Evolutionary conservation across 2,888 invertebrate genomes (phyloP).

Genomic region (Morpho achilles): DNA sequence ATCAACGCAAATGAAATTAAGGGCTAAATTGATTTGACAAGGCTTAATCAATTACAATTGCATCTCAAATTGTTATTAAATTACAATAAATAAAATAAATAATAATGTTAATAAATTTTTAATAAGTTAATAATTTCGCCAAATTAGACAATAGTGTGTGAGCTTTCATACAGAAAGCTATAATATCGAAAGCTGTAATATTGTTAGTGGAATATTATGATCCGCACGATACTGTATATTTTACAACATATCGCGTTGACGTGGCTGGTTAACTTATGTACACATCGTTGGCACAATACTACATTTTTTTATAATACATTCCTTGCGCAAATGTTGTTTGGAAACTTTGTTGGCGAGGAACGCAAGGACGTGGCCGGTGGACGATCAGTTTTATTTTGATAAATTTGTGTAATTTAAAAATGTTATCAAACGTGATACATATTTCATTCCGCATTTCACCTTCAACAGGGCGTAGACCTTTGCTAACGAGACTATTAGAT

Average conservation of each 20-base stretch:
- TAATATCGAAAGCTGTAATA: too few species aligned
- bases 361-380: conserved; percentile 9
- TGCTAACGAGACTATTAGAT: conserved; percentile 7
- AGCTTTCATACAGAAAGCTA: too few species aligned
- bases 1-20: too few species aligned
- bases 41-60: too few species aligned
- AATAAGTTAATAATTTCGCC: too few species aligned
- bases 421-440: conserved; percentile 3
- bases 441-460: conserved; percentile 9
- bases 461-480: conserved; percentile 14
- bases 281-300: not conserved
- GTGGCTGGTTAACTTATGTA: not conserved
- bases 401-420: conserved; percentile 4
- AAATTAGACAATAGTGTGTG: too few species aligned
- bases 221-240: not conserved
- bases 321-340: conserved; percentile 4
- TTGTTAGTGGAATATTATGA: too few species aligned
- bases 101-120: too few species aligned
- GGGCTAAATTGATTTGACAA: too few species aligned
- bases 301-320: not conserved
- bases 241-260: not conserved
- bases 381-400: conserved; percentile 13
- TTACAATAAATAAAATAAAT: too few species aligned
- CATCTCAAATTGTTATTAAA: too few species aligned
- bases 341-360: conserved; percentile 11